Conservation (phyloP, 1,140 invertebrate genomes). For the Brachionus rotundiformis region DNA sequence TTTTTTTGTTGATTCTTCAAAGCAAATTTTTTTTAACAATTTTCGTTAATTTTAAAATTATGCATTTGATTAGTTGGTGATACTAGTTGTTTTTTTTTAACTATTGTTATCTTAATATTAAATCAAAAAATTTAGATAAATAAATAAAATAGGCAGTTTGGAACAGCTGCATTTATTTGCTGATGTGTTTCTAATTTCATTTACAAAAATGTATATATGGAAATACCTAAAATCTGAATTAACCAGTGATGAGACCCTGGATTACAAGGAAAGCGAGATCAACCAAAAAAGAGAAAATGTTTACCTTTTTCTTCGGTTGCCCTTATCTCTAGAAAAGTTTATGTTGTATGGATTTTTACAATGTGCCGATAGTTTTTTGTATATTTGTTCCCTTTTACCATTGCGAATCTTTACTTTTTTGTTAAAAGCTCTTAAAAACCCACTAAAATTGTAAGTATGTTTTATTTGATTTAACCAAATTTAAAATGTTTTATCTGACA, state of each 20-base stretch:
- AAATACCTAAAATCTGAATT: constrained; percentile 37
- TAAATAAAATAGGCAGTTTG: not conserved
- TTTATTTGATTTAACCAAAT: not conserved
- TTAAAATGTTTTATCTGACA: not conserved
- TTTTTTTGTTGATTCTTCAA: not conserved
- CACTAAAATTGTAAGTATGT: not conserved
- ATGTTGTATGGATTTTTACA: constrained; percentile 92
- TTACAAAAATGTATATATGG: constrained; percentile 44
- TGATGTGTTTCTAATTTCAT: not conserved
- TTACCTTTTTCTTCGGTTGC: constrained; percentile 40
- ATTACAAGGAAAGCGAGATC: constrained; percentile 33
- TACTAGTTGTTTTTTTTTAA: not conserved
- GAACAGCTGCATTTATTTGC: not conserved
- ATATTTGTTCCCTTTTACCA: constrained; percentile 95
- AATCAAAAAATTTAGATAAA: not conserved
- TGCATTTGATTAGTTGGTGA: not conserved
- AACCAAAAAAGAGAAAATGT: constrained; percentile 51
- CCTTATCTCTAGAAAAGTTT: constrained; percentile 67
- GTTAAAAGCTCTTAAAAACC: not conserved
- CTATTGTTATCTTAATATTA: constrained; percentile 1
- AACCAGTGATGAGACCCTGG: not conserved
- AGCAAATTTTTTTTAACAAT: not conserved
- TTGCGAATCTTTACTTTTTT: constrained; percentile 75
- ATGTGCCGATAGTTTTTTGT: constrained; percentile 96
- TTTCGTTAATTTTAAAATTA: not conserved